Evolutionary conservation across 1,140 invertebrate genomes (phyloP), one percentile per base, ranked within the genome.

Genomic region (Drosophila subobscura): DNA sequence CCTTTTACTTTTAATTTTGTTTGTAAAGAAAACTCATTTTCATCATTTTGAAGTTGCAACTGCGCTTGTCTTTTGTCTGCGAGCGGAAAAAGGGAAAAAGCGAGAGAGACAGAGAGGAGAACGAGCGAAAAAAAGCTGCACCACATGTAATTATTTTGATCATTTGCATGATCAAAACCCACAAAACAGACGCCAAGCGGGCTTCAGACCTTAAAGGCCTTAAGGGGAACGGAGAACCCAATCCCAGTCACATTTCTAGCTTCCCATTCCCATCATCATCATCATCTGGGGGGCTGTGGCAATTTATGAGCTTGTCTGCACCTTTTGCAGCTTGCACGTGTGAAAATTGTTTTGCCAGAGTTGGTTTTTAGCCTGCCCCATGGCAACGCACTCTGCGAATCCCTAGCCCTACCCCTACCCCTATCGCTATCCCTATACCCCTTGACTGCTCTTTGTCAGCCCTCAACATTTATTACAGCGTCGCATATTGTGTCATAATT

Each of bases 21-120:
- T 88, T 88, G 83, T 88, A 88, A 88, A 88, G 83, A 88, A 88
- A 88, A 88, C 83, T 88, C 83, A 88, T 88, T 88, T 88, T 88
- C 84, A 88, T 88, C 83, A 83, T 88, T 88, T 88, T 88, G 75
- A 81, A 88, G 83, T 88, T 88, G 78, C 74, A 64, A 79, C 83
- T 80, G 83, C 78, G 79, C 61, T 79, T 84, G 79, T 83, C 79
- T 79, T 83, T 83, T 83, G 79, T 83, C 41, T 8, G 20, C 27
- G 47, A 51, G 47, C 14, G 51, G n/a, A 58, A 73, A 79, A 44
- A 81, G 72, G 80, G 8, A 33, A 53, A 42, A 46, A 61, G 46
- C 12, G 27, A 55, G 29, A 50, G 45, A 23, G 44, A 64, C 37
- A 40, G 52, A 55, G 49, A 57, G 49, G 40, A 12, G 50, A 42